Evolutionary conservation across 2,888 invertebrate species (phyloP).

Genomic region (Ophioninae sp.): DNA sequence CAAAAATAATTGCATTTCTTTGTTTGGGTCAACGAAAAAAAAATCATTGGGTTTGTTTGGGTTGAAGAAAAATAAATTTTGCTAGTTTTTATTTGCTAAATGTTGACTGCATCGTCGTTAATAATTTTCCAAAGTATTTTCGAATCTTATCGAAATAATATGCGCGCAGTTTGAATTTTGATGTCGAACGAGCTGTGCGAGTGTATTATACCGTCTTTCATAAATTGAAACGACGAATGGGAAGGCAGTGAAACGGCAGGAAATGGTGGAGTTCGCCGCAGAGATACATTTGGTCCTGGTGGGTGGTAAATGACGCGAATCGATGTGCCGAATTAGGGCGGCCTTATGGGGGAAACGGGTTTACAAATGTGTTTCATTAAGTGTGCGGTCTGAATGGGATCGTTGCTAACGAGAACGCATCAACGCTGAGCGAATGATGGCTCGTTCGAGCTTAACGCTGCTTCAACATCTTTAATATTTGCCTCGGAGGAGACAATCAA

Average conservation of each 20-base stretch:
- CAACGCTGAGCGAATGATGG: conserved; percentile 17
- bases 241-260: neutral
- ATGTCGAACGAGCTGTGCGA: neutral
- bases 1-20: too few species aligned
- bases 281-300: neutral
- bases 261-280: neutral
- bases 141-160: neutral
- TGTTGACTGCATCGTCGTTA: neutral
- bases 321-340: conserved; percentile 53
- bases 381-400: conserved; percentile 43
- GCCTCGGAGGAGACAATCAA: too few species aligned
- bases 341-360: conserved; percentile 37
- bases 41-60: too few species aligned
- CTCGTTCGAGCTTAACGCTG: neutral
- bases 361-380: conserved; percentile 57
- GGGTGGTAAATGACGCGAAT: conserved; percentile 34
- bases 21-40: too few species aligned
- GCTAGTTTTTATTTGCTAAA: neutral
- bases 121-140: neutral
- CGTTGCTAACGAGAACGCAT: conserved; percentile 50
- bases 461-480: neutral
- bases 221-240: neutral
- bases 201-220: neutral
- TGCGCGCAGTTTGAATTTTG: neutral
- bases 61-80: too few species aligned